Base-by-base conservation (phyloP, 2,797 vertebrate genomes). In the Somateria mollissima region DNA sequence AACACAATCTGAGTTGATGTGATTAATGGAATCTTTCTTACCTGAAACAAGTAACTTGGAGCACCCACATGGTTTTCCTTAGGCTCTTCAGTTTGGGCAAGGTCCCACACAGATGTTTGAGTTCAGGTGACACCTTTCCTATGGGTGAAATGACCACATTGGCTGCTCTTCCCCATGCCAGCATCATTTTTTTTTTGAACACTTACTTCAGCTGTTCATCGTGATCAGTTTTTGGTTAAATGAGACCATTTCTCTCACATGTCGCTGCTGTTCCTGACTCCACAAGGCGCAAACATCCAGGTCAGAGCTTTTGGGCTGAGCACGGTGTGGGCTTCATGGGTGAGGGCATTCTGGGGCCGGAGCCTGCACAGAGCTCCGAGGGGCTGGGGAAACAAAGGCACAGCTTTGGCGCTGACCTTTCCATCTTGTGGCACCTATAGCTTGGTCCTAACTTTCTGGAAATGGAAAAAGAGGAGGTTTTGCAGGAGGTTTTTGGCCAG, bases 1-100 rank as follows among this genome's bases (percentile, higher is more conserved):
- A 45, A 67, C 27, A 36, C 8, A 21, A 39, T 14, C 39, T 58
- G 58, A 25, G 36, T 36, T 77, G 21, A 47, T 22, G 21, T 19
- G 37, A 24, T 72, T 32, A 39, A 20, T 25, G 19, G 41, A 43
- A 24, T 66, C 25, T 21, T 62, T 47, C 45, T 72, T 84, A 97
- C 97, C 96, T 96, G 91, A 34, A 97, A 84, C 69, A 96, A 56
- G 62, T 96, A 94, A 51, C 85, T 85, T 57, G 97, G 88, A 82
- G 95, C 94, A 60, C 73, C 71, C 19, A 92, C 45, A 2, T 95
- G 88, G 53, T 92, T 95, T 80, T 73, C 94, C 81, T 96, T 86
- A 84, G 91, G 75, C 53, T 94, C 94, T 64, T 97, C 92, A 0
- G 74, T 91, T 77, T 88, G 94, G 72, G 95, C 97, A 13, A 94